Evolutionary conservation across 2,888 invertebrate species (phyloP).

Genomic region (Morpho helenor): DNA sequence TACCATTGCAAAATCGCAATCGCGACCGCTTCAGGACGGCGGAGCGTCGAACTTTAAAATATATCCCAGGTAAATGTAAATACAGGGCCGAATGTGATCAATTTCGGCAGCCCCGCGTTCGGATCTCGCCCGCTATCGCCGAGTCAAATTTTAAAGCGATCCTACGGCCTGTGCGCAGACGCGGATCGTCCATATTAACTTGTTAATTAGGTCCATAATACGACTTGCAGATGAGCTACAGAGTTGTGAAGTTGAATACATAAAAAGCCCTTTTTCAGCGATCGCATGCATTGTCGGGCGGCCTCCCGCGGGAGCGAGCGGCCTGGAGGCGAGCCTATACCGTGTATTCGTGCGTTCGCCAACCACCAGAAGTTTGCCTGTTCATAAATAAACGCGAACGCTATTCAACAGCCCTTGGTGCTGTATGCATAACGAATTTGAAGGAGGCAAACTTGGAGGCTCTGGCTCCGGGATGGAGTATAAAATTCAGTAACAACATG

Average conservation of each 20-base stretch:
- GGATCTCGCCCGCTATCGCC: not conserved
- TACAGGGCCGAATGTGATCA: slow-evolving; percentile 21
- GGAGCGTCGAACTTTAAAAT: slow-evolving; percentile 42
- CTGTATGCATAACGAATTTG: slow-evolving; percentile 81
- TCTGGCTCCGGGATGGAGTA: slow-evolving; percentile 78
- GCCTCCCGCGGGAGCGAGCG: slow-evolving; percentile 45
- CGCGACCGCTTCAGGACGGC: slow-evolving; percentile 47
- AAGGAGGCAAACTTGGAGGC: slow-evolving; percentile 80
- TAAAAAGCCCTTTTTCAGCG: slow-evolving; percentile 84
- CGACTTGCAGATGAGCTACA: slow-evolving; percentile 92
- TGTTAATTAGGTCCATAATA: slow-evolving; percentile 94
- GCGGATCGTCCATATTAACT: slow-evolving; percentile 91
- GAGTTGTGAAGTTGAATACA: slow-evolving; percentile 83
- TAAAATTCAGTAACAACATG: slow-evolving; percentile 80
- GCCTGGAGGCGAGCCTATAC: slow-evolving; percentile 67
- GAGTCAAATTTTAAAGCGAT: slow-evolving; percentile 26
- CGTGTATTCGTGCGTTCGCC: slow-evolving; percentile 64
- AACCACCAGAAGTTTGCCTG: slow-evolving; percentile 79
- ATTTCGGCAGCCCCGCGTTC: not conserved
- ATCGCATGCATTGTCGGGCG: slow-evolving; percentile 69
- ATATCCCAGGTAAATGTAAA: slow-evolving; percentile 56
- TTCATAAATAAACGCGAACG: slow-evolving; percentile 81
- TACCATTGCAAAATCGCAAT: slow-evolving; percentile 76
- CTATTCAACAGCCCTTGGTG: slow-evolving; percentile 81
- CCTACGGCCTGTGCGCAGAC: slow-evolving; percentile 62